These are phyloP conservation scores for Littorina saxatilis DNA, from an alignment of 1,140 invertebrate genomes.

Conservation along the genomic window DNA sequence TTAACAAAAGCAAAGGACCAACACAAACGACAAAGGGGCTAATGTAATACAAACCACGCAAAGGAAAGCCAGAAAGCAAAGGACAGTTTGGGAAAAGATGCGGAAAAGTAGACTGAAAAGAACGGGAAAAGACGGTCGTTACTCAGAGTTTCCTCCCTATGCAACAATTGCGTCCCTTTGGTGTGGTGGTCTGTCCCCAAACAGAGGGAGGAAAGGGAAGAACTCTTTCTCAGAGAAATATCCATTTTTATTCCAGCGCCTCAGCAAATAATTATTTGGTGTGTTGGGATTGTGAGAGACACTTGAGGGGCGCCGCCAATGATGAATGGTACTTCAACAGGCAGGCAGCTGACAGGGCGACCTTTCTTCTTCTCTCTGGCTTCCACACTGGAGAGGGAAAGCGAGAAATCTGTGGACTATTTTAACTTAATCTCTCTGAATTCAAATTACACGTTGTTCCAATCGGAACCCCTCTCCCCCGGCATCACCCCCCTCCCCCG, in stretches of 20 bases:
- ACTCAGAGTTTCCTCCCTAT: too few species aligned
- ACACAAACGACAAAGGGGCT: too few species aligned
- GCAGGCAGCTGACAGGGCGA: not conserved
- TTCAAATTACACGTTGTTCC: conserved; percentile 22
- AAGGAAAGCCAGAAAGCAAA: too few species aligned
- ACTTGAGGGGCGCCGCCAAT: not conserved
- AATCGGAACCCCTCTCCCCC: too few species aligned
- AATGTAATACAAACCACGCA: too few species aligned
- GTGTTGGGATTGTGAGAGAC: conserved; percentile 19
- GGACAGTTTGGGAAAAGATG: too few species aligned
- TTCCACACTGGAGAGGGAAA: not conserved
- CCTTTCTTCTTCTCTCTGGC: not conserved
- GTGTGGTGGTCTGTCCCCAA: too few species aligned
- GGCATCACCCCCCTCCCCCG: too few species aligned
- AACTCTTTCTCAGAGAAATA: not conserved
- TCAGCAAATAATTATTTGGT: conserved; percentile 23
- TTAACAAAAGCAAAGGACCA: not conserved
- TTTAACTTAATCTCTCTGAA: conserved; percentile 12
- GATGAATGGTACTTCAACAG: not conserved
- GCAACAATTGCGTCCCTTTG: too few species aligned
- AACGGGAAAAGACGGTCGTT: too few species aligned
- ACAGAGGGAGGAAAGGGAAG: too few species aligned
- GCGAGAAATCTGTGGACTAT: conserved; percentile 6
- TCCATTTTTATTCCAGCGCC: conserved; percentile 5
- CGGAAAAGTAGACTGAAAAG: too few species aligned